These are phyloP conservation scores for Eupeodes corollae DNA, from an alignment of 1,140 invertebrate genomes.

Conservation along the genomic window DNA sequence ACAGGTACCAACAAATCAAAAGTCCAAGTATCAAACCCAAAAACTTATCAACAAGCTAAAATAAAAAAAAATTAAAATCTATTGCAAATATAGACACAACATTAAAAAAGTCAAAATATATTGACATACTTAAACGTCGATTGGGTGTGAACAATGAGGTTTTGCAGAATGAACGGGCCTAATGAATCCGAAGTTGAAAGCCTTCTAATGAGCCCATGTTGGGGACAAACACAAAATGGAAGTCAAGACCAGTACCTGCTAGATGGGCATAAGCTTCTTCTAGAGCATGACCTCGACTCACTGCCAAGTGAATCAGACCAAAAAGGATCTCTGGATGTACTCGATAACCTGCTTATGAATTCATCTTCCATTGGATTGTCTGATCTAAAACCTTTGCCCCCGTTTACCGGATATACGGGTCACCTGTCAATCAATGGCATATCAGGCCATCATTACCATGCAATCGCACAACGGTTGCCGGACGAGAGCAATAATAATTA, in stretches of 20 bases:
- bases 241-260: slow-evolving; percentile 36
- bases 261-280: slow-evolving; percentile 35
- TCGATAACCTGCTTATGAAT: slow-evolving; percentile 52
- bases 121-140: no score
- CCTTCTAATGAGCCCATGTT: slow-evolving; percentile 37
- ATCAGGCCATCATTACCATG: slow-evolving; percentile 73
- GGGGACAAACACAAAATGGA: slow-evolving; percentile 33
- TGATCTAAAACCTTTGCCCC: slow-evolving; percentile 74
- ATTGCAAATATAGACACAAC: no score
- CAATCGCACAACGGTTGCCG: slow-evolving; percentile 58
- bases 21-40: no score
- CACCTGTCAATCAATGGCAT: slow-evolving; percentile 74
- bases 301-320: slow-evolving; percentile 35
- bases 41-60: no score
- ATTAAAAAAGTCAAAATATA: not conserved
- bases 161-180: slow-evolving; percentile 40
- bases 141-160: slow-evolving; percentile 35
- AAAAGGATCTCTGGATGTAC: slow-evolving; percentile 47
- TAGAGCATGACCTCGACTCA: slow-evolving; percentile 35
- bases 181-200: slow-evolving; percentile 39
- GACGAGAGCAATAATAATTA: slow-evolving; percentile 57
- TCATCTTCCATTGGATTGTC: slow-evolving; percentile 52
- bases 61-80: no score
- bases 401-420: slow-evolving; percentile 73
- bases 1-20: no score